Conservation (phyloP, 2,113 vertebrate species). For the Anhinga rufa region DNA sequence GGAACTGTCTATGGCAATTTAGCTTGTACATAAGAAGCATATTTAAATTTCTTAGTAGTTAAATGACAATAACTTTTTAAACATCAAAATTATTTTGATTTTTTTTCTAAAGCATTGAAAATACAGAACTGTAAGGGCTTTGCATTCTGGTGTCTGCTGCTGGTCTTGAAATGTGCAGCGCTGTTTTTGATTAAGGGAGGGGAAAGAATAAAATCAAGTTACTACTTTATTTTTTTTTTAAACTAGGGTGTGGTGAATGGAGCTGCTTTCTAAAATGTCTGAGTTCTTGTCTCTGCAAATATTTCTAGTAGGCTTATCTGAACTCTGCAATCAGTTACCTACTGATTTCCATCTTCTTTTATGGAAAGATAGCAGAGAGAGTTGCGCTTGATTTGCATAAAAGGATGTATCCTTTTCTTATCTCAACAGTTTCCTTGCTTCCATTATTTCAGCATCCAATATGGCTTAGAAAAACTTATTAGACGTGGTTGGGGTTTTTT, state of each 20-base stretch:
- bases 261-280: background rate
- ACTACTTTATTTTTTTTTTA: background rate
- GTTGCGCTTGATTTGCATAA: background rate
- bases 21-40: background rate
- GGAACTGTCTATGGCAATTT: background rate
- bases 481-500: fast-evolving
- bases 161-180: background rate
- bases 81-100: background rate
- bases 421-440: background rate
- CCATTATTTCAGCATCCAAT: background rate
- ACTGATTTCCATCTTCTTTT: background rate
- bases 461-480: background rate
- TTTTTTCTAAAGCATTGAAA: background rate
- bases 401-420: background rate
- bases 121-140: background rate
- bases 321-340: background rate
- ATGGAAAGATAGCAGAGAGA: background rate
- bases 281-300: background rate
- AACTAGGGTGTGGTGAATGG: background rate
- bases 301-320: background rate
- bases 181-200: background rate
- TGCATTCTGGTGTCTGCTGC: background rate
- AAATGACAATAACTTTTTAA: background rate
- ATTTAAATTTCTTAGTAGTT: background rate
- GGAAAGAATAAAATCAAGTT: background rate